Evolutionary conservation across 2,797 vertebrate genomes (phyloP).

Genomic region (Gastrophryne carolinensis): DNA sequence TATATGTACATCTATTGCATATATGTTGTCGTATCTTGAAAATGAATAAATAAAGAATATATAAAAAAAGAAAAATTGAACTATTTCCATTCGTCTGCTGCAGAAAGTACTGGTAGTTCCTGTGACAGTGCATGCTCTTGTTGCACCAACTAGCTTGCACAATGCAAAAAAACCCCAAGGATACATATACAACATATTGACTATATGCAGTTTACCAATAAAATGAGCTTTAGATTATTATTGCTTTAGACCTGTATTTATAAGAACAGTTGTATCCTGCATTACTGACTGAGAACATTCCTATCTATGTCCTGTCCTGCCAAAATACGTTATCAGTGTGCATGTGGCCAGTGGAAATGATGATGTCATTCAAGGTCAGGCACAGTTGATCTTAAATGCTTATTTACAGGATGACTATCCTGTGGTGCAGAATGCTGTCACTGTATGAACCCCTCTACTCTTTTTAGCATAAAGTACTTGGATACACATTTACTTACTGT

Average conservation of each 20-base stretch:
- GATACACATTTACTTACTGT: neutral
- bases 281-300: neutral
- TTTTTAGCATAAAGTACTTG: neutral
- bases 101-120: no score
- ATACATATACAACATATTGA: no score
- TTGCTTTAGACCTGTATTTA: neutral
- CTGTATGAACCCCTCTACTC: neutral
- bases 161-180: no score
- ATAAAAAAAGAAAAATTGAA: no score
- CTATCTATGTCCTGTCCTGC: neutral
- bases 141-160: no score
- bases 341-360: constrained; percentile 1
- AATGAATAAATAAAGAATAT: no score
- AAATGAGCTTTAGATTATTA: no score
- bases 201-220: no score
- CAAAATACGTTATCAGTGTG: neutral
- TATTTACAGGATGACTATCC: constrained; percentile 24
- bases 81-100: no score
- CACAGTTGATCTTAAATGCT: constrained; percentile 3
- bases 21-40: no score
- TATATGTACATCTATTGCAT: no score
- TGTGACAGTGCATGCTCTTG: no score
- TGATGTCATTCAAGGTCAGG: constrained; percentile 21
- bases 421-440: constrained; percentile 3
- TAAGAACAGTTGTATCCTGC: neutral